These are phyloP conservation scores for Archivesica marissinica DNA, from an alignment of 1,140 invertebrate genomes.

Conservation along the genomic window DNA sequence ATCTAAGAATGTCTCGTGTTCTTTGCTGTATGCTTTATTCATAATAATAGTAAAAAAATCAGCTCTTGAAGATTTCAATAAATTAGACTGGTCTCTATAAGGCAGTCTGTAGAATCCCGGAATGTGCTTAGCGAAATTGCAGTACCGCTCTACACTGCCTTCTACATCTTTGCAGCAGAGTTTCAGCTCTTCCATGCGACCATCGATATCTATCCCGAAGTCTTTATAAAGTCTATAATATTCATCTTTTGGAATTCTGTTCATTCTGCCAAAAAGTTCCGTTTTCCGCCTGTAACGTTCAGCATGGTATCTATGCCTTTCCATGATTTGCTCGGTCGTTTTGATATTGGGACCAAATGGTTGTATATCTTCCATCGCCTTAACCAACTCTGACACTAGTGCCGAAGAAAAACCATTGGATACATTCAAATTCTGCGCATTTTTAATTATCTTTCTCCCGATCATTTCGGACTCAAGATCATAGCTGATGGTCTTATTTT, in stretches of 20 bases:
- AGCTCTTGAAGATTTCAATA: conserved; percentile 18
- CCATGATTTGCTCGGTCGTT: conserved; percentile 11
- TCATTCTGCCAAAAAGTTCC: conserved; percentile 42
- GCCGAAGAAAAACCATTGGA: background rate
- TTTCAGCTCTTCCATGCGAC: conserved; percentile 25
- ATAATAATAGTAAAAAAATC: conserved; percentile 43
- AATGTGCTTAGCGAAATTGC: conserved; percentile 50
- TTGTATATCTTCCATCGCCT: conserved; percentile 34
- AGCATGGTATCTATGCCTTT: conserved; percentile 15
- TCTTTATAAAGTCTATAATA: conserved; percentile 24
- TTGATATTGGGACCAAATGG: conserved; percentile 44
- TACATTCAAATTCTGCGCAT: background rate
- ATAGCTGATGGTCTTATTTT: background rate
- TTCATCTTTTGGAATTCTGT: conserved; percentile 49
- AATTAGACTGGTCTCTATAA: conserved; percentile 14
- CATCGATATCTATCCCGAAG: conserved; percentile 54
- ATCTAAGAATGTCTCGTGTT: background rate
- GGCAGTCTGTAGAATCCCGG: conserved; percentile 43
- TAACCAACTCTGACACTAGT: background rate
- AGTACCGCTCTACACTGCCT: conserved; percentile 1
- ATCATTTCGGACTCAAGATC: conserved; percentile 33
- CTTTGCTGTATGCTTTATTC: conserved; percentile 20
- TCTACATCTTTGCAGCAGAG: conserved; percentile 25
- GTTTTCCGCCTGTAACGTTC: conserved; percentile 32
- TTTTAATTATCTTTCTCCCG: background rate